Percentiles rank a stretch among this genome's conserved stretches.
phyloP scores from a whole-genome alignment of 2,888 invertebrate species.

The Drosophila prolongata region DNA sequence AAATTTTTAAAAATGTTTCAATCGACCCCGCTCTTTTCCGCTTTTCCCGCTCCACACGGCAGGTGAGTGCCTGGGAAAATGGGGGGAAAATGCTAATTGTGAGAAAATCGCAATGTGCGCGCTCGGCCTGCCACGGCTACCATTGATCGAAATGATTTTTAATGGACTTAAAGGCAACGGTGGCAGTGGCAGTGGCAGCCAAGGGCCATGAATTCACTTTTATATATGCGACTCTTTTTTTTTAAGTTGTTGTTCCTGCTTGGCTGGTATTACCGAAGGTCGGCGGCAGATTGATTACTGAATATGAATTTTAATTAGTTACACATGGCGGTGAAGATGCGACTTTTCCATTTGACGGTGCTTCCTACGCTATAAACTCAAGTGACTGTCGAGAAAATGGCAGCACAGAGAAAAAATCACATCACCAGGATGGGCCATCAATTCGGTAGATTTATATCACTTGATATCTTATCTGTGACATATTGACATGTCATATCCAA shows the following conservation, averaged over 20 bases:
- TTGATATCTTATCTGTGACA: neutral
- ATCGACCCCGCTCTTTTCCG: slow-evolving; percentile 37
- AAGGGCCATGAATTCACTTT: slow-evolving; percentile 20
- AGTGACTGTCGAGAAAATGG: slow-evolving; percentile 1
- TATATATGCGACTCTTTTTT: slow-evolving; percentile 19
- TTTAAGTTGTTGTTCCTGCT: slow-evolving; percentile 1
- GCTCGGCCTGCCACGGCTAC: slow-evolving; percentile 40
- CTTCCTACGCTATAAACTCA: neutral
- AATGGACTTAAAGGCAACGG: slow-evolving; percentile 43
- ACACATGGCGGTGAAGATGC: slow-evolving; percentile 5
- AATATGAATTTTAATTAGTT: slow-evolving; percentile 42
- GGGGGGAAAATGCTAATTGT: slow-evolving; percentile 77
- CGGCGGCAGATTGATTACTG: slow-evolving; percentile 36
- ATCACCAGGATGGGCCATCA: neutral
- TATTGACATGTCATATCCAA: neutral
- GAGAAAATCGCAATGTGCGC: slow-evolving; percentile 76
- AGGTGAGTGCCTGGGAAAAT: slow-evolving; percentile 11
- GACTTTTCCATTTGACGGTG: slow-evolving; percentile 1
- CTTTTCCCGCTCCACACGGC: slow-evolving; percentile 20
- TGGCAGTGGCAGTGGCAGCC: slow-evolving; percentile 18
- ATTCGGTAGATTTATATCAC: neutral
- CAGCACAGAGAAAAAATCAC: neutral
- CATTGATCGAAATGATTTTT: slow-evolving; percentile 73
- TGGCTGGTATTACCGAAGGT: slow-evolving; percentile 23
- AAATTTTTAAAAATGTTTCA: slow-evolving; percentile 80